Base-by-base conservation (phyloP, 2,888 invertebrate species). In the Phortica magna region DNA sequence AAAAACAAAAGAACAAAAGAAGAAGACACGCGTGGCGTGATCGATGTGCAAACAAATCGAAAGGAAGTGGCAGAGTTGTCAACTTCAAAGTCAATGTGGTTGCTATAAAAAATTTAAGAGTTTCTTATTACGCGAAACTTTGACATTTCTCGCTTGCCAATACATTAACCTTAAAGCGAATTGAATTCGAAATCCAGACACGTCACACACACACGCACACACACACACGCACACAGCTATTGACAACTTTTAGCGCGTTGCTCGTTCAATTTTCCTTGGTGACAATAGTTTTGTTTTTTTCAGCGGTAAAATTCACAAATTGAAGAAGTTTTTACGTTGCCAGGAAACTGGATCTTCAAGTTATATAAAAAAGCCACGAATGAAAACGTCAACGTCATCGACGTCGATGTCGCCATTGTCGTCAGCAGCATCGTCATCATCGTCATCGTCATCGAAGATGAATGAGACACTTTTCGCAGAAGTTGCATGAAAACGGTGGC, bases 11-110 rank as follows among this genome's bases (percentile, higher is more conserved):
- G n/a, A n/a, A n/a, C n/a, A 88, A 77, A 87, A 88, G 83, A 88
- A 87, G 82, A 48, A n/a, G n/a, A n/a, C n/a, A n/a, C n/a, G n/a
- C 85, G 71, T 79, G 64, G 83, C 85, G 87, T 85, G 88, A 88
- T 86, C 88, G 87, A 83, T 84, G 81, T 76, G 64, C 64, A 55
- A 64, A 59, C 31, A 61, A 55, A 43, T 12, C 71, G 57, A 17
- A 7, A 19, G 48, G 48, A 48, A 12, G 48, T 9, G 10, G 4
- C 48, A 48, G 48, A 48, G 48, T 12, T 31, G 14, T 48, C 10
- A 48, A 9, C 14, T 48, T 48, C 10, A 48, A 48, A 48, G 14
- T 48, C 48, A 14, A 48, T 71, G 70, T 3, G 19, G 22, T 39
- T 2, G 53, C 14, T 31, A 71, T 53, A 19, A 31, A 55, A 55